These are phyloP conservation scores for Hycleus cichorii DNA, from an alignment of 1,140 invertebrate species.

Conservation along the genomic window DNA sequence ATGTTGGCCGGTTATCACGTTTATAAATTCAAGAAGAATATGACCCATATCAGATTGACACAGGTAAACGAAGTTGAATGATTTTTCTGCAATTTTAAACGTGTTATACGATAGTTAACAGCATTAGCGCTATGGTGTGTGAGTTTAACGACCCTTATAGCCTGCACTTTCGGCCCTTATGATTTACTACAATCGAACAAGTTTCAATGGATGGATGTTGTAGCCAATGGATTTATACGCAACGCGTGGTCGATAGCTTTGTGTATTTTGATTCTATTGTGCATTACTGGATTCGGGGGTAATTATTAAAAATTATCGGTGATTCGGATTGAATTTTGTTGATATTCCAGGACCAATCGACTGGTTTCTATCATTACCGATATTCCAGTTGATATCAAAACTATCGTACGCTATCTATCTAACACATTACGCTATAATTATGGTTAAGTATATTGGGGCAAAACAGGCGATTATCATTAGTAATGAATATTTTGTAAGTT, in stretches of 20 bases:
- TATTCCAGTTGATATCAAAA: slow-evolving; percentile 15
- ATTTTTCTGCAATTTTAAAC: background rate
- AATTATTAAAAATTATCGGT: background rate
- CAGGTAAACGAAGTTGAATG: background rate
- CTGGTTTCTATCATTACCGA: slow-evolving; percentile 13
- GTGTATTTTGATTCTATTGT: slow-evolving; percentile 59
- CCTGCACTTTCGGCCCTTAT: slow-evolving; percentile 7
- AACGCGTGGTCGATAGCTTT: slow-evolving; percentile 51
- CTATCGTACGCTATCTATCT: slow-evolving; percentile 20
- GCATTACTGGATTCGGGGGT: slow-evolving; percentile 53
- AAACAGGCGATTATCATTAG: background rate
- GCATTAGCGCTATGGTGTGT: background rate
- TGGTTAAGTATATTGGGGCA: too few species aligned
- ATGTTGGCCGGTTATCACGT: slow-evolving; percentile 46
- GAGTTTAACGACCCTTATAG: background rate
- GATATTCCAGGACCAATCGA: slow-evolving; percentile 17
- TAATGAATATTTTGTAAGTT: slow-evolving; percentile 8
- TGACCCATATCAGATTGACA: background rate
- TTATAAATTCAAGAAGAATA: slow-evolving; percentile 11
- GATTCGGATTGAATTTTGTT: too few species aligned
- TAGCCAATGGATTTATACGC: slow-evolving; percentile 54
- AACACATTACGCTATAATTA: background rate
- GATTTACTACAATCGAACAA: slow-evolving; percentile 3
- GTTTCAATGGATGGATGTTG: slow-evolving; percentile 39
- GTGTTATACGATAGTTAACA: background rate